phyloP scores from a whole-genome alignment of 1,140 invertebrate genomes.

The Drosophila melanica region DNA sequence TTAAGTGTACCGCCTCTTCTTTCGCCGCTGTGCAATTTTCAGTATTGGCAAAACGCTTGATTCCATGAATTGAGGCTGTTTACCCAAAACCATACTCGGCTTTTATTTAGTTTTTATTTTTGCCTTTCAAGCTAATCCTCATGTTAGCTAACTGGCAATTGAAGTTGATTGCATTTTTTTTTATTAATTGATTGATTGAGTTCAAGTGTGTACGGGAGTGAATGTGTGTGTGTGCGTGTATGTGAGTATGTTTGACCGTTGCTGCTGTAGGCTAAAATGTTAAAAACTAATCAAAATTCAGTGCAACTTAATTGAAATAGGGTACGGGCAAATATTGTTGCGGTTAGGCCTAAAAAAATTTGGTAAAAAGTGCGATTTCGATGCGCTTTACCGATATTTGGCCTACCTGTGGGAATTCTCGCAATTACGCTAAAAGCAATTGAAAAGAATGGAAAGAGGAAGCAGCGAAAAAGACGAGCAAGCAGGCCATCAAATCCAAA shows the following conservation, averaged over 20 bases:
- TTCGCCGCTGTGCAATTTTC: slow-evolving; percentile 68
- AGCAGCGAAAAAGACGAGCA: not conserved
- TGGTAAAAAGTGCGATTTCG: not conserved
- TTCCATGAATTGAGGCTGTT: slow-evolving; percentile 72
- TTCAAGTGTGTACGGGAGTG: slow-evolving; percentile 53
- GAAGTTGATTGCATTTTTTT: slow-evolving; percentile 73
- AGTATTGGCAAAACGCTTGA: slow-evolving; percentile 60
- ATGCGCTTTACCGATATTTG: slow-evolving; percentile 42
- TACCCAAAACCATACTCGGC: slow-evolving; percentile 22
- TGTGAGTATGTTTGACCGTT: not conserved
- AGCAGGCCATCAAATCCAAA: slow-evolving; percentile 23
- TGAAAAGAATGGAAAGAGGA: slow-evolving; percentile 36
- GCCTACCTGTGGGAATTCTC: slow-evolving; percentile 68
- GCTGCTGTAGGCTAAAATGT: slow-evolving; percentile 41
- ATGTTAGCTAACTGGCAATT: slow-evolving; percentile 61
- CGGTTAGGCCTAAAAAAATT: slow-evolving; percentile 62
- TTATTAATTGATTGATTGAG: slow-evolving; percentile 79
- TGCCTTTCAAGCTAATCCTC: slow-evolving; percentile 23
- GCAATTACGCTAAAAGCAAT: slow-evolving; percentile 82
- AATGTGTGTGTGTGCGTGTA: slow-evolving; percentile 16
- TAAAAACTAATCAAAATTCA: slow-evolving; percentile 78
- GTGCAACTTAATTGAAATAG: slow-evolving; percentile 71
- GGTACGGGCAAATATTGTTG: slow-evolving; percentile 55
- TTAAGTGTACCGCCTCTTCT: slow-evolving; percentile 16
- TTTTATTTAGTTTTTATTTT: slow-evolving; percentile 38